Conservation (phyloP, 1,140 invertebrate species). For the Drosophila pruinosa region DNA sequence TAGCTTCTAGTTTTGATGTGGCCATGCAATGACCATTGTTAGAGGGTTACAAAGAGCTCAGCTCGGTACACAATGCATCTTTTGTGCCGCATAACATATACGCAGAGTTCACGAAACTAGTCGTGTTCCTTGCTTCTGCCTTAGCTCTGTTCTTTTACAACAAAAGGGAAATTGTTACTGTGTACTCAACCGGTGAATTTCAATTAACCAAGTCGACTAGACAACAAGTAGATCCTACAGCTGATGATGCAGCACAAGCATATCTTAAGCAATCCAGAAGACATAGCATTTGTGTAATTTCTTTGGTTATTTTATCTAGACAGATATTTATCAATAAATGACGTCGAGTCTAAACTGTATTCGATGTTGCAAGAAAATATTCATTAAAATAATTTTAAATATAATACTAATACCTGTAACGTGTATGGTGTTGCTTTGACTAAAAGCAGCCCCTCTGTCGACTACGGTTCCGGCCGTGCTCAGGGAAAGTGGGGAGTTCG, state of each 20-base stretch:
- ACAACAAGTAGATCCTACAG: neutral
- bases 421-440: too few relatives aligned
- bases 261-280: too few relatives aligned
- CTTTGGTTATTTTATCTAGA: neutral
- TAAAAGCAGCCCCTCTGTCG: too few relatives aligned
- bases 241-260: neutral
- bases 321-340: neutral
- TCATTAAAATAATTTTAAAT: neutral
- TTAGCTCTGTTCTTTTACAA: neutral
- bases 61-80: conserved; percentile 31
- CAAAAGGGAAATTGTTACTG: conserved; percentile 52
- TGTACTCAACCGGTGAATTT: conserved; percentile 51
- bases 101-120: conserved; percentile 39
- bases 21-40: conserved; percentile 28
- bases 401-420: too few relatives aligned
- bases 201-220: conserved; percentile 56
- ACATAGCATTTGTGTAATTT: neutral
- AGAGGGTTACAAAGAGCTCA: neutral
- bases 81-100: conserved; percentile 41
- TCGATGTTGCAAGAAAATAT: neutral
- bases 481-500: too few relatives aligned
- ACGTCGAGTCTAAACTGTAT: too few relatives aligned
- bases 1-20: conserved; percentile 16
- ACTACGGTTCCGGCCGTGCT: too few relatives aligned
- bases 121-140: neutral